These are phyloP conservation scores for Musca vetustissima DNA, from an alignment of 1,140 invertebrate species.

Conservation along the genomic window DNA sequence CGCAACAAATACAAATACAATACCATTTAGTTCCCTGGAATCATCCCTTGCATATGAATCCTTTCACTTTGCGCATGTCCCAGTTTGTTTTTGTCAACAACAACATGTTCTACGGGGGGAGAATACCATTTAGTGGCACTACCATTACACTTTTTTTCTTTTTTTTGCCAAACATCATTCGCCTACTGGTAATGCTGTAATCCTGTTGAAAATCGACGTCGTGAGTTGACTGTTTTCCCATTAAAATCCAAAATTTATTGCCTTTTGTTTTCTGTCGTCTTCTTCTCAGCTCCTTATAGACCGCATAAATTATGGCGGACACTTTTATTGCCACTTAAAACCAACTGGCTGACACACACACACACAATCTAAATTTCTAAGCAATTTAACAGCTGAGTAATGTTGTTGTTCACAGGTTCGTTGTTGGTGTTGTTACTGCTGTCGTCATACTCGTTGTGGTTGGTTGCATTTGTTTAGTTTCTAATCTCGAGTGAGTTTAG, in stretches of 20 bases:
- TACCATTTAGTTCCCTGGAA: no score
- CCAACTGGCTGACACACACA: no score
- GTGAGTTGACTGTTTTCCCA: conserved; percentile 55
- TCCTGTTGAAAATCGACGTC: conserved; percentile 48
- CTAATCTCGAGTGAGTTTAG: conserved; percentile 22
- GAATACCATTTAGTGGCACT: no score
- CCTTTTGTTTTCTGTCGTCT: neutral
- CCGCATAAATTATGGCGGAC: neutral
- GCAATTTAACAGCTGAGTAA: neutral
- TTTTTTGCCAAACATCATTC: no score
- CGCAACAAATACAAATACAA: no score
- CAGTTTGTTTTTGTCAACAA: no score
- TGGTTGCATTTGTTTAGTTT: conserved; percentile 8
- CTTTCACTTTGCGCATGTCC: no score
- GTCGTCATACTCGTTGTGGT: no score
- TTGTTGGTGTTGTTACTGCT: neutral
- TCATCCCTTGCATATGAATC: no score
- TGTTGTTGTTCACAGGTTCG: no score
- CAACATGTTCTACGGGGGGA: no score
- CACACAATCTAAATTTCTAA: conserved; percentile 7
- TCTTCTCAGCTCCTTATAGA: conserved; percentile 7
- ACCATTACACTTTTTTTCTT: no score
- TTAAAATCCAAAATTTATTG: conserved; percentile 52
- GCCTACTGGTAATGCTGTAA: conserved; percentile 29
- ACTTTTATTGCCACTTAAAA: conserved; percentile 3